phyloP scores from a whole-genome alignment of 2,888 invertebrate species.

The Cantharis nigra region DNA sequence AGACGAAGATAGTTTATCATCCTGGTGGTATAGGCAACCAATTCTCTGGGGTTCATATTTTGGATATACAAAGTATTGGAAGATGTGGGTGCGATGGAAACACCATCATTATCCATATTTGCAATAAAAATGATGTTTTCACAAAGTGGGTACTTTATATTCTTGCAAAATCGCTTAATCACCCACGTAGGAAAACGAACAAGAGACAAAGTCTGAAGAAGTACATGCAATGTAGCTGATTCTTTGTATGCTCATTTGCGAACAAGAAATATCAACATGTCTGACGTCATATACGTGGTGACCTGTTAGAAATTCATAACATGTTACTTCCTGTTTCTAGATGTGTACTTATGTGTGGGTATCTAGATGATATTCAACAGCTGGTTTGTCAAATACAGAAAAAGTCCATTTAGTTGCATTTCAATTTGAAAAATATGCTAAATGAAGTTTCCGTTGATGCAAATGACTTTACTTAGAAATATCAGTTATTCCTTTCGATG shows the following conservation, averaged over 20 bases:
- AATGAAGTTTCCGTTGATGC: neutral
- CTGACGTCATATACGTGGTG: conserved; percentile 21
- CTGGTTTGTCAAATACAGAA: conserved; percentile 5
- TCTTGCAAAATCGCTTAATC: conserved; percentile 10
- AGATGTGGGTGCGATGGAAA: neutral
- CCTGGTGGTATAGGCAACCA: neutral
- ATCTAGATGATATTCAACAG: conserved; percentile 16
- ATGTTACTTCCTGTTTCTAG: conserved; percentile 39
- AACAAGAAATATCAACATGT: conserved; percentile 12
- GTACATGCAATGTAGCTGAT: conserved; percentile 1
- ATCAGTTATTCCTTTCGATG: neutral
- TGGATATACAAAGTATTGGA: neutral
- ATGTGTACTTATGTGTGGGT: conserved; percentile 35
- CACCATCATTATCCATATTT: neutral
- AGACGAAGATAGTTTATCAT: too few species aligned
- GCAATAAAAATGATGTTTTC: neutral
- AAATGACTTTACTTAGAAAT: neutral
- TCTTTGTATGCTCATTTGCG: conserved; percentile 19
- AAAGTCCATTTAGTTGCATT: neutral
- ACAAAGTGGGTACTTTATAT: conserved; percentile 9
- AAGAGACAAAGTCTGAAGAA: conserved; percentile 7
- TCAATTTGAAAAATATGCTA: neutral
- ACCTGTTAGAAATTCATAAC: conserved; percentile 37
- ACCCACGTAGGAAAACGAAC: conserved; percentile 17
- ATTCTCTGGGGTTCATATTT: neutral